Evolutionary conservation across 1,140 invertebrate species (phyloP).

Genomic region (Zaprionus lachaisei): DNA sequence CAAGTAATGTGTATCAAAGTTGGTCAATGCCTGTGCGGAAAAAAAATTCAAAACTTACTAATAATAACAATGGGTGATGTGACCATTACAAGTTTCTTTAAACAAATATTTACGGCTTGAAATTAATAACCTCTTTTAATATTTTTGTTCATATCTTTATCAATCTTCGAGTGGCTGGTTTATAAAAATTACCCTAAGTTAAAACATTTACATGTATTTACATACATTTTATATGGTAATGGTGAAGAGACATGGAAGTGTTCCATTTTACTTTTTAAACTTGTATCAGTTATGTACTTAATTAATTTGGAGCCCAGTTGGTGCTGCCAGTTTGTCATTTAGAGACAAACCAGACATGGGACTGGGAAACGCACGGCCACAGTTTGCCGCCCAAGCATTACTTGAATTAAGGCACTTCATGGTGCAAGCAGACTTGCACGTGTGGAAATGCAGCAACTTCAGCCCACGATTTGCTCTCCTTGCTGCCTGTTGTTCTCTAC

Average conservation of each 20-base stretch:
- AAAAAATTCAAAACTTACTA: not conserved
- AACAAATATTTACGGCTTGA: not conserved
- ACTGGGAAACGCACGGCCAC: slow-evolving; percentile 6
- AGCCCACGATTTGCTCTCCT: slow-evolving; percentile 30
- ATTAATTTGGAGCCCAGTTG: slow-evolving; percentile 58
- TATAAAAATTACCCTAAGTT: too few species aligned
- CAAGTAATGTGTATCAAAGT: slow-evolving; percentile 50
- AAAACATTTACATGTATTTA: too few species aligned
- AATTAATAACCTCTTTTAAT: too few species aligned
- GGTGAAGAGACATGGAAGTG: not conserved
- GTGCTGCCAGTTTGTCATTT: slow-evolving; percentile 5
- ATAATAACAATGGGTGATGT: not conserved
- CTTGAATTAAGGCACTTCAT: slow-evolving; percentile 76
- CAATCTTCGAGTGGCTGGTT: too few species aligned
- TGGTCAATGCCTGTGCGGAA: slow-evolving; percentile 30
- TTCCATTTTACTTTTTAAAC: not conserved
- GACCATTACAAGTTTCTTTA: too few species aligned
- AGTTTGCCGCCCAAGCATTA: slow-evolving; percentile 61
- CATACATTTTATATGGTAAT: too few species aligned
- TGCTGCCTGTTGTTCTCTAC: slow-evolving; percentile 52
- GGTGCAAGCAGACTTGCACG: slow-evolving; percentile 48
- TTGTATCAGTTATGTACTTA: slow-evolving; percentile 54
- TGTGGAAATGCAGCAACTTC: slow-evolving; percentile 47
- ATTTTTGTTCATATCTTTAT: too few species aligned
- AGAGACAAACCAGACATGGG: slow-evolving; percentile 8